These are phyloP conservation scores for Drosophila melanica DNA, from an alignment of 1,140 invertebrate genomes.

Conservation along the genomic window DNA sequence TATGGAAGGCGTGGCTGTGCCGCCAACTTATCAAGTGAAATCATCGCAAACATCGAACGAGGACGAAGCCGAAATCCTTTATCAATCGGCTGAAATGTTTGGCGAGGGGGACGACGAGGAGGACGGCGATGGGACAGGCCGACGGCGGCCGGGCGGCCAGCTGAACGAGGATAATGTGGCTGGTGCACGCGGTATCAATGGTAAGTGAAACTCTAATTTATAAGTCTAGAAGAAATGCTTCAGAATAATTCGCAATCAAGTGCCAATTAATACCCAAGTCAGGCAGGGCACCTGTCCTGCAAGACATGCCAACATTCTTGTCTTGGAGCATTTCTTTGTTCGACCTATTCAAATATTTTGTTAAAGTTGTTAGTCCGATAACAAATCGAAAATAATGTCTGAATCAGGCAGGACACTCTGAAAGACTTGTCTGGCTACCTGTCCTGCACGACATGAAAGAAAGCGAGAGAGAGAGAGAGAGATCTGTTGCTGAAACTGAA, in stretches of 20 bases:
- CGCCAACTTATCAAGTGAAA: conserved; percentile 68
- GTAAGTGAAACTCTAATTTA: conserved; percentile 50
- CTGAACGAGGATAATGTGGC: conserved; percentile 68
- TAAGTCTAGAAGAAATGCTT: not conserved
- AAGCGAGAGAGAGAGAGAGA: no score
- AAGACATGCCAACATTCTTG: not conserved
- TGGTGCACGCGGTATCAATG: conserved; percentile 74
- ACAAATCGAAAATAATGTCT: no score
- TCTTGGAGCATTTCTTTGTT: not conserved
- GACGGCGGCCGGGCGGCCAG: conserved; percentile 31
- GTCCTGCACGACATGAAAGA: no score
- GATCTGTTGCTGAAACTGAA: no score
- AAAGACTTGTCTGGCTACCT: no score
- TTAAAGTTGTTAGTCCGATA: no score
- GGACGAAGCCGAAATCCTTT: conserved; percentile 73
- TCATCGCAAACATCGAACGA: conserved; percentile 77
- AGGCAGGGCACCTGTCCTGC: not conserved
- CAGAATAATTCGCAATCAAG: no score
- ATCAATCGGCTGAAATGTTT: conserved; percentile 71
- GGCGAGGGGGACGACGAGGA: conserved; percentile 59
- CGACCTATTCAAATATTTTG: no score
- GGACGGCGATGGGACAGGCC: conserved; percentile 6
- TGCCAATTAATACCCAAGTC: not conserved
- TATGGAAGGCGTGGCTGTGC: conserved; percentile 27
- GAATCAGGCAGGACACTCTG: no score